Evolutionary conservation across 2,113 vertebrate species (phyloP).

Genomic region (Neogale vison): DNA sequence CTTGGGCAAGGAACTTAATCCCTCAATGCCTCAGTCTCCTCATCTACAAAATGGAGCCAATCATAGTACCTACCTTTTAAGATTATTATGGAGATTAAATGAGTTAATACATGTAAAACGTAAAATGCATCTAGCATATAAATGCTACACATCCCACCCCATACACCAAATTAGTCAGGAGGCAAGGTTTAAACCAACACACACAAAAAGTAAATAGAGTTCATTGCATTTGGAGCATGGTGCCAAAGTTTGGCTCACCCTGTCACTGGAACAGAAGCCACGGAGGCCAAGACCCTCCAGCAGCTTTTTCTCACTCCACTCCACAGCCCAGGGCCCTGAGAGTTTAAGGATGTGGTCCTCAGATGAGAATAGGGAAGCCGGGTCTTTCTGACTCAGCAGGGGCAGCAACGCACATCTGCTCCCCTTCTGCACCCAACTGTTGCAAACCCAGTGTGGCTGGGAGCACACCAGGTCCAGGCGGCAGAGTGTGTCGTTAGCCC

Average conservation of each 20-base stretch:
- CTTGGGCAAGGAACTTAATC: not conserved
- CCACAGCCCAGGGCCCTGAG: not conserved
- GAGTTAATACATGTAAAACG: not conserved
- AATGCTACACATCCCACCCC: not conserved
- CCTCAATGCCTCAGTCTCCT: not conserved
- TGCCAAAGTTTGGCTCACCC: not conserved
- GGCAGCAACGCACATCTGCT: not conserved
- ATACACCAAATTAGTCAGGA: not conserved
- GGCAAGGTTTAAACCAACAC: not conserved
- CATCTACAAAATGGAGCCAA: not conserved
- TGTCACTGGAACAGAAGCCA: not conserved
- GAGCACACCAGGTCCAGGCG: not conserved
- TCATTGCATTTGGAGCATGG: not conserved
- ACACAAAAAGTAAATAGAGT: not conserved
- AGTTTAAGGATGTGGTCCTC: not conserved
- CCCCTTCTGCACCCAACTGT: not conserved
- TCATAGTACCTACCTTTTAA: not conserved
- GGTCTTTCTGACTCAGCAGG: too few relatives aligned
- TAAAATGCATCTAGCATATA: not conserved
- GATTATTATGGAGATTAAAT: not conserved
- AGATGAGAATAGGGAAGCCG: not conserved
- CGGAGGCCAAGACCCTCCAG: fast-evolving
- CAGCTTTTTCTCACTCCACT: not conserved
- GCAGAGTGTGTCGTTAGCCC: not conserved
- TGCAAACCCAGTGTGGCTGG: not conserved